Evolutionary conservation across 2,113 vertebrate genomes (phyloP), one percentile per base, ranked within the genome.

Genomic region (Zingel zingel): DNA sequence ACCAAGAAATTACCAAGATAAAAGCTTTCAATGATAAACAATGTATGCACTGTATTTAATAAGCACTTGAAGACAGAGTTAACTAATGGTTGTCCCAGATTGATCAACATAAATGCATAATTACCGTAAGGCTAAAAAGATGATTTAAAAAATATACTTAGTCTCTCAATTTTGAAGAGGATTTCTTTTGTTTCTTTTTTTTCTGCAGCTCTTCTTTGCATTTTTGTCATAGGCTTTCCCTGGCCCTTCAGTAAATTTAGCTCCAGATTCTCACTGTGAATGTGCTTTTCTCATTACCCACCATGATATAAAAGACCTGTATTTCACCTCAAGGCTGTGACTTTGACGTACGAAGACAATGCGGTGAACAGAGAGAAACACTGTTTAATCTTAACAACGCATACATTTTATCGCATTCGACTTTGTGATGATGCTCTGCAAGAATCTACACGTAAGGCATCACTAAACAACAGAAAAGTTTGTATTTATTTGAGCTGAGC

Each of bases 261-360:
- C 58, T 66, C 45, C 67, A 77, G 39, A 54, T 9, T 66, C 57
- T 68, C 36, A 18, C 19, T 47, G 33, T 15, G 61, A 74, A 79
- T 62, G 3, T 57, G 50, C 47, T 68, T 75, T 74, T 75, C 50
- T 81, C 48, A 62, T 70, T 83, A 23, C 65, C 64, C 68, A 75
- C 77, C 63, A 61, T 47, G 25, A 59, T 53, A 76, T 23, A 48
- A 69, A 58, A 81, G 36, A 47, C 15, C 4, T 27, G 16, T 4
- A 33, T 66, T 75, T 68, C 27, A 81, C 77, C 81, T 75, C 25
- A 27, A 27, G 61, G 75, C 50, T 79, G 59, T 58, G 59, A 23
- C 30, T 85, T 33, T 74, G 30, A 70, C 27, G 1, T 13, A 53
- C 16, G 15, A 75, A 75, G 53, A 27, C 39, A 30, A 21, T 2